Evolutionary conservation across 1,140 invertebrate species (phyloP), one percentile per base, ranked within the genome.

Genomic region (Akabosia matsudoensis): DNA sequence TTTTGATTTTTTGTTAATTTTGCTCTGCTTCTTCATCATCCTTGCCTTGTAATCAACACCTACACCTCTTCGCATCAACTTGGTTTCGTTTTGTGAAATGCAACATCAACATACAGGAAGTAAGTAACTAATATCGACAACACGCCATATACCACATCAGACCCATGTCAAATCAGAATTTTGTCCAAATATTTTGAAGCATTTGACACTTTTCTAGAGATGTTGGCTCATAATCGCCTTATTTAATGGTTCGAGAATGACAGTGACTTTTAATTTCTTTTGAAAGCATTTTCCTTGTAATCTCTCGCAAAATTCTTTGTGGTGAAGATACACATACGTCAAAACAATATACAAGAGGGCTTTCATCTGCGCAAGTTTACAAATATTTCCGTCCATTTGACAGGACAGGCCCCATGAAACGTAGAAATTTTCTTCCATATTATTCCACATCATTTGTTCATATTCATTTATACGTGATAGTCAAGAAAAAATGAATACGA

Each of bases 201-300:
- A 30, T 67, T 28, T 67, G 61, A 67, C 61, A 67, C 7, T 67
- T 67, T 22, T 67, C n/a, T n/a, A n/a, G n/a, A n/a, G 54, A 67
- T n/a, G 2, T 67, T 30, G 31, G 13, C 28, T 67, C 30, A 67
- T 67, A 30, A 67, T 7, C 61, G 31, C 61, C 24, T 13, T 22
- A 24, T 30, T 67, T 67, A 67, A 67, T 67, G 61, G n/a, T 67
- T 67, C 26, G 10, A 67, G 26, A n/a, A 67, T 67, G 61, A 67
- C 61, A 67, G 3, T 30, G 14, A 61, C 24, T 61, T 61, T 61
- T 61, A 16, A 10, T 61, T 24, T 22, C n/a, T 61, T 61, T 13
- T 10, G 54, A 61, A n/a, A n/a, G 7, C 24, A 61, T 61, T 14
- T 7, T 61, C 4, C 4, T n/a, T 7, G 7, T 61, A 7, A 61